These are phyloP conservation scores for Caiman crocodilus DNA, from an alignment of 2,797 vertebrate genomes.

Conservation along the genomic window DNA sequence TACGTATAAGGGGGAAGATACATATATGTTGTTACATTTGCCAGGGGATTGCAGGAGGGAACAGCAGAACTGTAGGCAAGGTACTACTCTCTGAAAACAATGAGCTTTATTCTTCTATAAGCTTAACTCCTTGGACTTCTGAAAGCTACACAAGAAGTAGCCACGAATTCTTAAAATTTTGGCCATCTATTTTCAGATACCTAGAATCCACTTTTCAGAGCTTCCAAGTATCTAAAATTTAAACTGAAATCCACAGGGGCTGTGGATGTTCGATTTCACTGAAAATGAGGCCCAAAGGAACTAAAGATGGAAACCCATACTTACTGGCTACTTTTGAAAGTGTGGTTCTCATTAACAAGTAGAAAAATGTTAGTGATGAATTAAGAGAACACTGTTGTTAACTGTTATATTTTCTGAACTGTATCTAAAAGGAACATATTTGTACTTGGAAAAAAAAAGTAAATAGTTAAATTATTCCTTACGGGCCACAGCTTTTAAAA, in stretches of 20 bases:
- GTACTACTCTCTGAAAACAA: too few relatives aligned
- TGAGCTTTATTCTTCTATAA: too few relatives aligned
- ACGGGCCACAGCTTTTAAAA: too few relatives aligned
- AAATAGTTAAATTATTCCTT: neutral
- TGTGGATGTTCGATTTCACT: neutral
- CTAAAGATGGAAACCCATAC: neutral
- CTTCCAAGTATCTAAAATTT: neutral
- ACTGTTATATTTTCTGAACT: neutral
- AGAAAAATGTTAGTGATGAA: neutral
- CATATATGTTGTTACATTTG: too few relatives aligned
- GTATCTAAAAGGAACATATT: neutral
- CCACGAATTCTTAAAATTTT: neutral
- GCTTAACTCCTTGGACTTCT: too few relatives aligned
- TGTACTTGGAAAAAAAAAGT: neutral
- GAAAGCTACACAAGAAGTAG: neutral
- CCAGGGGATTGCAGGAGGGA: too few relatives aligned
- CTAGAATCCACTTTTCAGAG: neutral
- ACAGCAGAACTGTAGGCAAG: too few relatives aligned
- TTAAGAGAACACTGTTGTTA: neutral
- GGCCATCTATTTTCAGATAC: neutral
- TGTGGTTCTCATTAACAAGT: neutral
- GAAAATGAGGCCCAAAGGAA: neutral
- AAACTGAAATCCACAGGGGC: neutral
- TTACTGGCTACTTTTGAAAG: neutral
- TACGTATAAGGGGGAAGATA: too few relatives aligned